Evolutionary conservation across 2,888 invertebrate species (phyloP), one percentile per base, ranked within the genome.

Genomic region (Hirtodrosophila histrioides): DNA sequence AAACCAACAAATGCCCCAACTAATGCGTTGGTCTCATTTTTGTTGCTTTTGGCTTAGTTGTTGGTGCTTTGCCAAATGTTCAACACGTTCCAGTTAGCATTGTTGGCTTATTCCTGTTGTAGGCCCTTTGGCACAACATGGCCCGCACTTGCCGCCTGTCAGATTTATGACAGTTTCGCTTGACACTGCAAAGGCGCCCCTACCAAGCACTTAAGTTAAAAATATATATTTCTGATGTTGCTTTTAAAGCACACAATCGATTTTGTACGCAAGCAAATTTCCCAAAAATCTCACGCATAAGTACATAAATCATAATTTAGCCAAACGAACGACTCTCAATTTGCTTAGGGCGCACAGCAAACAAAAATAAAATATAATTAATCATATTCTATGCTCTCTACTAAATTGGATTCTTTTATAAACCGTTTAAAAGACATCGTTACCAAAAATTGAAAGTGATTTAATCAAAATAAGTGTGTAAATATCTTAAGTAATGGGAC

Each of bases 11-110:
- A 68, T 69, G 54, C 33, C 23, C 17, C 44, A 48, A 54, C 73
- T 55, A 77, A 67, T 72, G 61, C 72, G 44, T 64, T 58, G 8
- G 23, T 23, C n/a, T 41, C 40, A 9, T 37, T 51, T n/a, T 35
- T 23, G 10, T 41, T 35, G 58, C 43, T 36, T 46, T 45, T 23
- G 17, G 33, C 31, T 39, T 53, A 10, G 37, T 50, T 66, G 39
- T 41, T 41, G 57, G 63, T 61, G 44, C 56, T 43, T 55, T 69
- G 87, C 69, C 87, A 87, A 87, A 73, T 70, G 76, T 63, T 79
- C 68, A 85, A 85, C 82, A 87, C 79, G 86, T 87, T 68, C 64
- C 73, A 64, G 51, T 66, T 75, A 3, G n/a, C 46, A 48, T 57
- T 80, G 70, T 55, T 46, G 39, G 56, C 37, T 37, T 46, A 36